Base-by-base conservation (phyloP, 2,888 invertebrate species). In the Synergus umbraculus region DNA sequence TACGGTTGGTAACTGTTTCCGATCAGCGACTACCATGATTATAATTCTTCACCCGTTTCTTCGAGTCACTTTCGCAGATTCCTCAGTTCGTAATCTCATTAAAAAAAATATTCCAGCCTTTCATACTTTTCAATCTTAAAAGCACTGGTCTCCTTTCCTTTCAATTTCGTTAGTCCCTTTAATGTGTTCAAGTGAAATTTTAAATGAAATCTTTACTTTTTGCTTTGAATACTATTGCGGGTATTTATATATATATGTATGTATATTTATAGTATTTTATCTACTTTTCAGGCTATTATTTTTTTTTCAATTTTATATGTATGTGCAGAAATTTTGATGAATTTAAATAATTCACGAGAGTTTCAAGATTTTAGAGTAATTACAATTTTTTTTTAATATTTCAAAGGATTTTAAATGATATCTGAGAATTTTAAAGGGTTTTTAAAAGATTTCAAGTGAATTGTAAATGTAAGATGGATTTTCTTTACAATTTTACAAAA, bases 11-110 rank as follows among this genome's bases (percentile, higher is more conserved):
- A 69, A 49, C 69, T 49, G 49, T 69, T 69, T 69, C 69, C 49
- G 69, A 69, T 69, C 69, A 69, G 49, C 69, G 69, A 69, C 69
- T 69, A 73, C 73, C 54, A 73, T n/a, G n/a, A n/a, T 54, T 73
- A 73, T 54, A 73, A 54, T 73, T 58, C 73, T 37, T 73, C 73
- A 73, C 73, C 37, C 29, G 49, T 37, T 73, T 41, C 54, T 37
- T 73, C 73, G 12, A 73, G 54, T 73, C 73, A 73, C 54, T 73
- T 54, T 73, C 41, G 18, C 54, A 54, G 54, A 73, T 73, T 58
- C 54, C 12, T 58, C 37, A 73, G 73, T 73, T 58, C n/a, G 73
- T 54, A 58, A 73, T 73, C 73, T 73, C 41, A 73, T 73, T 58
- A 73, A 73, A 37, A 73, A 54, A 73, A 73, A 41, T 37, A 54